Percentiles rank a stretch among this genome's conserved stretches.
Evolutionary conservation across 2,888 invertebrate genomes (phyloP).

Genomic region (Xestia c-nigrum): DNA sequence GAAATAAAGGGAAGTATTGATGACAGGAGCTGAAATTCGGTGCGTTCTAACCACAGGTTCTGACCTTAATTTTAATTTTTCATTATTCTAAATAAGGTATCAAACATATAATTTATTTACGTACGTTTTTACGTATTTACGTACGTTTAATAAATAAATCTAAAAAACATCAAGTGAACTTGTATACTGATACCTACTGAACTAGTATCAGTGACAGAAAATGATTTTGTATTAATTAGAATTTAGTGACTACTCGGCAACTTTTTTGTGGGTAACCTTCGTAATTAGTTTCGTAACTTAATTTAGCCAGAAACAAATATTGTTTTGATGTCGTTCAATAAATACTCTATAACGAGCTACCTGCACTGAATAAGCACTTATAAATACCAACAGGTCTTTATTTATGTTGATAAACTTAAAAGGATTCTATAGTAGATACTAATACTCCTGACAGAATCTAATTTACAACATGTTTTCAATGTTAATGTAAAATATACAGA

Average conservation of each 20-base stretch:
- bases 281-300: not conserved
- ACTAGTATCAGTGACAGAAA: no score
- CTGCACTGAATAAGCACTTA: constrained; percentile 7
- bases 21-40: not conserved
- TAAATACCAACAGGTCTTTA: constrained; percentile 24
- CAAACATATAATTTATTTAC: not conserved
- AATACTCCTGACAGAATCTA: constrained; percentile 21
- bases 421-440: constrained; percentile 1
- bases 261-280: not conserved
- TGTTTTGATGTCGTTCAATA: not conserved
- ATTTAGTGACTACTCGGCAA: not conserved
- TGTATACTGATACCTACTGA: no score
- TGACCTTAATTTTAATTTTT: no score
- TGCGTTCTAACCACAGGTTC: not conserved
- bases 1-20: not conserved
- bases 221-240: not conserved
- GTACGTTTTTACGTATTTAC: no score
- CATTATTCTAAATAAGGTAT: not conserved
- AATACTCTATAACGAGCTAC: not conserved
- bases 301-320: not conserved
- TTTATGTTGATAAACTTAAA: constrained; percentile 40
- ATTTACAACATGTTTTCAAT: constrained; percentile 25
- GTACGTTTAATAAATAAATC: no score
- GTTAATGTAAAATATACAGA: constrained; percentile 25
- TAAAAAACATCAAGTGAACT: no score